These are phyloP conservation scores for Darevskia mixta DNA, from an alignment of 2,797 vertebrate species.

Conservation along the genomic window DNA sequence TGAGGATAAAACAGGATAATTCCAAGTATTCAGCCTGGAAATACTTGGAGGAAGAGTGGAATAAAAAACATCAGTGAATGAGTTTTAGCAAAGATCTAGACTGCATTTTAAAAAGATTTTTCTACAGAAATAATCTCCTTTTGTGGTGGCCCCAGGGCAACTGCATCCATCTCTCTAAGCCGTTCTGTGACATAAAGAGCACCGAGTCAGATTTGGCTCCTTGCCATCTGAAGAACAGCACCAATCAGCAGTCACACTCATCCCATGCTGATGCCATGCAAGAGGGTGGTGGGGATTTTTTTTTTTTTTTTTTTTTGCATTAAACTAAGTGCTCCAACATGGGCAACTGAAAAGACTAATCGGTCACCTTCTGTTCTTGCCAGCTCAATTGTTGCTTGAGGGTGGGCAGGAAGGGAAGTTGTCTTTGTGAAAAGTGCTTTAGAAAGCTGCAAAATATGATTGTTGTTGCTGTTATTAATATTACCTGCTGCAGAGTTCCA, in stretches of 20 bases:
- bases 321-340: slow-evolving; percentile 9
- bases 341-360: slow-evolving; percentile 18
- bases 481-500: slow-evolving; percentile 23
- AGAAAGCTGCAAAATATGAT: slow-evolving; percentile 25
- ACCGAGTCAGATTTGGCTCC: background rate
- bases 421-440: slow-evolving; percentile 4
- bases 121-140: background rate
- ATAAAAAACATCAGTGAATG: background rate
- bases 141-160: background rate
- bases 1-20: background rate
- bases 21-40: background rate
- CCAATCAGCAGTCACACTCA: background rate
- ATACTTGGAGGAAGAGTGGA: background rate
- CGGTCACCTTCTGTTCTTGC: slow-evolving; percentile 14
- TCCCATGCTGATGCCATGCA: slow-evolving; percentile 3
- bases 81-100: background rate
- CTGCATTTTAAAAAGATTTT: background rate
- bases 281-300: background rate
- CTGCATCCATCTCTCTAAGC: background rate
- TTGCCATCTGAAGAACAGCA: background rate
- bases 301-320: background rate
- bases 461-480: slow-evolving; percentile 43
- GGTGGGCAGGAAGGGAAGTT: background rate
- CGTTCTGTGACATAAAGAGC: slow-evolving; percentile 16
- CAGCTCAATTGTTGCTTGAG: slow-evolving; percentile 24